These are phyloP conservation scores for Moxostoma hubbsi DNA, from an alignment of 2,797 vertebrate genomes.

Conservation along the genomic window DNA sequence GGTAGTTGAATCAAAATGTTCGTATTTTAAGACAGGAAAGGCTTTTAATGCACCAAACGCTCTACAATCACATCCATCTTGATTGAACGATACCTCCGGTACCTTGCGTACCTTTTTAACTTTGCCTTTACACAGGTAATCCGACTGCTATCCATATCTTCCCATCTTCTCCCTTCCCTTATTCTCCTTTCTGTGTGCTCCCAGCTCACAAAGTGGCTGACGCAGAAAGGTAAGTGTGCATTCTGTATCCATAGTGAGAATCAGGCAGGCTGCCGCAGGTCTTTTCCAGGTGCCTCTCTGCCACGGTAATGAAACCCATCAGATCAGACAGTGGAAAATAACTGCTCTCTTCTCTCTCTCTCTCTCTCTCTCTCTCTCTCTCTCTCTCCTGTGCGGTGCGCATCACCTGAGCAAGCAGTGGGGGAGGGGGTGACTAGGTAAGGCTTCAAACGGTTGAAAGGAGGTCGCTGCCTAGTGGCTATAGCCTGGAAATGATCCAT, in stretches of 20 bases:
- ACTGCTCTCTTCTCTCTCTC: constrained; percentile 55
- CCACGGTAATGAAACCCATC: constrained; percentile 70
- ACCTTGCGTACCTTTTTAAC: constrained; percentile 29
- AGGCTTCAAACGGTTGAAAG: constrained; percentile 76
- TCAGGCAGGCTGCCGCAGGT: constrained; percentile 54
- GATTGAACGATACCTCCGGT: constrained; percentile 28
- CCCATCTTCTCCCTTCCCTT: background rate
- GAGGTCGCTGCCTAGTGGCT: constrained; percentile 73
- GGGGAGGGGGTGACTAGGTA: constrained; percentile 57
- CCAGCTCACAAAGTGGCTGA: background rate
- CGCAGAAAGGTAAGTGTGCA: constrained; percentile 18
- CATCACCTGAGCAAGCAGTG: constrained; percentile 80
- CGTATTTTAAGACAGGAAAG: constrained; percentile 5
- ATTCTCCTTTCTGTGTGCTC: constrained; percentile 36
- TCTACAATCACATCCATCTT: constrained; percentile 39
- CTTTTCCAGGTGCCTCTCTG: constrained; percentile 64
- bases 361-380: constrained; percentile 55
- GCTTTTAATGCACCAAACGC: background rate
- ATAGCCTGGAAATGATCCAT: constrained; percentile 67
- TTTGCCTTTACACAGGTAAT: constrained; percentile 32
- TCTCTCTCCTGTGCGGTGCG: constrained; percentile 65
- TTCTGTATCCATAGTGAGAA: constrained; percentile 37
- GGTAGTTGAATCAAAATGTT: constrained; percentile 4
- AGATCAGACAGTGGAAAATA: constrained; percentile 67
- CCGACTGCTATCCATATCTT: constrained; percentile 34